Percentiles rank a stretch among this genome's conserved stretches.
Evolutionary conservation across 2,113 vertebrate species (phyloP).

Genomic region (Chaenogobius annularis): DNA sequence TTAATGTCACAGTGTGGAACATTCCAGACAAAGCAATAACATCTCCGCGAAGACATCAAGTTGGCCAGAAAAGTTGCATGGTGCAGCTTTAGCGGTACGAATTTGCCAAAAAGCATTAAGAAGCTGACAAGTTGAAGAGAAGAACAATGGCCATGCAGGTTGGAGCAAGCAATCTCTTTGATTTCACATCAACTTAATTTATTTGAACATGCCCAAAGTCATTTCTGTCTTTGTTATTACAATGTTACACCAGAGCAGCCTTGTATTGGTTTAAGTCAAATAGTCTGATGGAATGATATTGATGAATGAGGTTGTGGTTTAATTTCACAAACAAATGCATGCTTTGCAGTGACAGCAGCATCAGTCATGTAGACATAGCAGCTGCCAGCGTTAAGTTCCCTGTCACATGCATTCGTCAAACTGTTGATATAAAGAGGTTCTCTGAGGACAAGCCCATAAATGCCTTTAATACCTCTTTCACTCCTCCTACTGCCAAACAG

Average conservation of each 20-base stretch:
- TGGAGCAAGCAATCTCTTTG: background rate
- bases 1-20: no score
- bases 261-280: constrained; percentile 3
- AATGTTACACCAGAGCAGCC: background rate
- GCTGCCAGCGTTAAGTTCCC: constrained; percentile 51
- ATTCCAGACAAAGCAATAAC: no score
- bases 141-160: background rate
- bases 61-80: background rate
- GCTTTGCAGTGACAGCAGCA: constrained; percentile 40
- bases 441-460: constrained; percentile 73
- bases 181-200: background rate
- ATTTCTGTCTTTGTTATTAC: no score
- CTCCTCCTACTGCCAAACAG: constrained; percentile 58
- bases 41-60: no score
- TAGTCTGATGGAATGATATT: constrained; percentile 19
- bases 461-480: constrained; percentile 59
- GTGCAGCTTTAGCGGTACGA: background rate
- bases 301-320: constrained; percentile 9
- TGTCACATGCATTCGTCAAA: constrained; percentile 64
- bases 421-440: constrained; percentile 65
- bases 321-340: constrained; percentile 49
- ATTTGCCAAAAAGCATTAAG: background rate
- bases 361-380: constrained; percentile 60
- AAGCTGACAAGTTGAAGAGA: constrained; percentile 1
- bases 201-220: background rate